phyloP scores from a whole-genome alignment of 2,888 invertebrate genomes.

The Nesidiocoris tenuis region DNA sequence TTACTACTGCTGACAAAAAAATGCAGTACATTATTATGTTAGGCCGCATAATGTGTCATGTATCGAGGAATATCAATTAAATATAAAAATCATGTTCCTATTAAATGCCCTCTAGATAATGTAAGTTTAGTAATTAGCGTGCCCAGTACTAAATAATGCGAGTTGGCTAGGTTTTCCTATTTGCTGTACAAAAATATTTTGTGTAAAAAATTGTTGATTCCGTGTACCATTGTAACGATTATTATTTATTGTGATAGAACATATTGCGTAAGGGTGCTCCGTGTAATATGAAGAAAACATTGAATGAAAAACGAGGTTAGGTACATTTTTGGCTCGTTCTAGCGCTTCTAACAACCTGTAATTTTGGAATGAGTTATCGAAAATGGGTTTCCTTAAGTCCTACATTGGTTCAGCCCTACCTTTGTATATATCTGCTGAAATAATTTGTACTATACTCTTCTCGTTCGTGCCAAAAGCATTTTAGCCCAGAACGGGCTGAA shows the following conservation, averaged over 20 bases:
- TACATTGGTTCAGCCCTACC: neutral
- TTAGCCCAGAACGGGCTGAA: slow-evolving; percentile 22
- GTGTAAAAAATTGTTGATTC: neutral
- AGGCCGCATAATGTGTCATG: too few relatives aligned
- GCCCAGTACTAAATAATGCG: neutral
- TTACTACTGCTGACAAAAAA: too few relatives aligned
- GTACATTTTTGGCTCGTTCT: slow-evolving; percentile 10
- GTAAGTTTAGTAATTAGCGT: slow-evolving; percentile 8
- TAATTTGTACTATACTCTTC: neutral
- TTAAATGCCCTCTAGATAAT: slow-evolving; percentile 17
- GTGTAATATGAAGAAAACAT: neutral
- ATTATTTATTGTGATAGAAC: slow-evolving; percentile 35
- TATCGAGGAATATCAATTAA: slow-evolving; percentile 7
- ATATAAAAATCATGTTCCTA: slow-evolving; percentile 24
- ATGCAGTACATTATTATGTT: too few relatives aligned
- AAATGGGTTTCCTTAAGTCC: neutral
- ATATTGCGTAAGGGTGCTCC: slow-evolving; percentile 5
- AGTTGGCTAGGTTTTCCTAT: slow-evolving; percentile 9
- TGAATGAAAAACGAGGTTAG: neutral
- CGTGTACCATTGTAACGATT: slow-evolving; percentile 21
- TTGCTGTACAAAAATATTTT: neutral
- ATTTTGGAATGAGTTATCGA: neutral
- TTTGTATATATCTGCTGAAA: slow-evolving; percentile 15
- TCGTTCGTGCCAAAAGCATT: slow-evolving; percentile 28
- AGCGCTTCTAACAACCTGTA: slow-evolving; percentile 22